phyloP scores from a whole-genome alignment of 2,888 invertebrate genomes.

The Dolomedes plantarius region DNA sequence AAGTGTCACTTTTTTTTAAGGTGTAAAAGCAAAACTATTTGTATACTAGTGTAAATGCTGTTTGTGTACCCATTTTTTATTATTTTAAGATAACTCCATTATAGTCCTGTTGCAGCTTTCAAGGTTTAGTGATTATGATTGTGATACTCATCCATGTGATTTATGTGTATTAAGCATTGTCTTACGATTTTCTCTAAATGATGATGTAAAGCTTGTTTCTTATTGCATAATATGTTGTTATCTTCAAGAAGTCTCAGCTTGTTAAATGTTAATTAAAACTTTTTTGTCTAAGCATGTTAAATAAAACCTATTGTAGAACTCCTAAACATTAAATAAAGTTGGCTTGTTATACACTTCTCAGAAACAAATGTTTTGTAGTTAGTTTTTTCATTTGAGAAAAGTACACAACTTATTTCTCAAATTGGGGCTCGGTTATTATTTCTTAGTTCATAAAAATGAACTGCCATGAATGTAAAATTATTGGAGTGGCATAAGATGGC shows the following conservation, averaged over 20 bases:
- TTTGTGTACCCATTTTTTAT: constrained; percentile 49
- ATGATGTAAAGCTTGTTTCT: constrained; percentile 64
- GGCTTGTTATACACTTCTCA: constrained; percentile 69
- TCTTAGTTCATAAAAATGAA: no score
- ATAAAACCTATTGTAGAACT: constrained; percentile 58
- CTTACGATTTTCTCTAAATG: constrained; percentile 51
- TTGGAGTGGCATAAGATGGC: no score
- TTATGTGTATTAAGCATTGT: constrained; percentile 52
- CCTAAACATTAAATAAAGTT: constrained; percentile 68
- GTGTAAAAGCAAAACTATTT: constrained; percentile 58
- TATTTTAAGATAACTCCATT: constrained; percentile 15
- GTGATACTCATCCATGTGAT: constrained; percentile 68
- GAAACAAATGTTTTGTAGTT: no score
- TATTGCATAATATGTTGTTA: constrained; percentile 36
- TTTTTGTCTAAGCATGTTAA: constrained; percentile 69
- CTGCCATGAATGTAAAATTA: no score
- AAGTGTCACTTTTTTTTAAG: constrained; percentile 56
- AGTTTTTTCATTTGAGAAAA: no score
- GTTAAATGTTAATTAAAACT: constrained; percentile 64
- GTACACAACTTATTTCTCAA: no score
- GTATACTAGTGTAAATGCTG: constrained; percentile 64
- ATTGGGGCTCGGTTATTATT: no score
- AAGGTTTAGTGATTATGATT: constrained; percentile 70
- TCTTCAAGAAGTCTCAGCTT: constrained; percentile 47
- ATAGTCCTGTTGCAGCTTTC: constrained; percentile 52